These are phyloP conservation scores for Sterna hirundo DNA, from an alignment of 2,113 vertebrate genomes.

Conservation along the genomic window DNA sequence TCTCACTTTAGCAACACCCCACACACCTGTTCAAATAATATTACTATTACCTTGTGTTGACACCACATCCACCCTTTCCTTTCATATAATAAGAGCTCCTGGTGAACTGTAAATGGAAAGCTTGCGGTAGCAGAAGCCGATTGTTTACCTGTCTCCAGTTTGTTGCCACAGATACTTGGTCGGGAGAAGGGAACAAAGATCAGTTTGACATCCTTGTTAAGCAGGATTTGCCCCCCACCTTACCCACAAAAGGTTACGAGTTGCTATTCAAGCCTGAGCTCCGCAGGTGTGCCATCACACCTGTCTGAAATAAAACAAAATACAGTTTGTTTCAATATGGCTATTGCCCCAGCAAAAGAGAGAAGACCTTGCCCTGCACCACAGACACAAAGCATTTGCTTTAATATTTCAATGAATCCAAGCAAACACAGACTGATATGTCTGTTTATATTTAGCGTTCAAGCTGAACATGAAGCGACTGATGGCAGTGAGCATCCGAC, in stretches of 20 bases:
- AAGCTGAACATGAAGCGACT: neutral
- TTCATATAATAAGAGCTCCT: conserved; percentile 72
- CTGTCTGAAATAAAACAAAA: conserved; percentile 73
- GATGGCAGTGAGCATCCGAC: neutral
- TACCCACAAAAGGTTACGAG: conserved; percentile 49
- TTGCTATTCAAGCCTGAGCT: conserved; percentile 47
- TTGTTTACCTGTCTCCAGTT: conserved; percentile 46
- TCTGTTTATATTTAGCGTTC: neutral
- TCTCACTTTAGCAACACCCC: conserved; percentile 73
- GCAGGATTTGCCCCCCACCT: conserved; percentile 73
- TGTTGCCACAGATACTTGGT: conserved; percentile 64
- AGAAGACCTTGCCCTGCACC: conserved; percentile 47
- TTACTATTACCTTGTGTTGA: conserved; percentile 70
- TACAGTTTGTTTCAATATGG: conserved; percentile 52
- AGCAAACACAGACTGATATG: conserved; percentile 19
- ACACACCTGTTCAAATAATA: conserved; percentile 86
- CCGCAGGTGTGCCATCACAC: conserved; percentile 75
- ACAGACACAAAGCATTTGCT: conserved; percentile 46
- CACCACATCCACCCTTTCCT: conserved; percentile 69
- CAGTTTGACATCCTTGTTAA: conserved; percentile 77
- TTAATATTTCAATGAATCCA: conserved; percentile 51
- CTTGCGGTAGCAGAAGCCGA: conserved; percentile 65
- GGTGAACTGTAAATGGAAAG: conserved; percentile 72
- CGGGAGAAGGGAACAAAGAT: conserved; percentile 56
- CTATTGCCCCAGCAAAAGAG: conserved; percentile 50